Evolutionary conservation across 2,888 invertebrate genomes (phyloP).

Genomic region (Perizoma flavofasciatum): DNA sequence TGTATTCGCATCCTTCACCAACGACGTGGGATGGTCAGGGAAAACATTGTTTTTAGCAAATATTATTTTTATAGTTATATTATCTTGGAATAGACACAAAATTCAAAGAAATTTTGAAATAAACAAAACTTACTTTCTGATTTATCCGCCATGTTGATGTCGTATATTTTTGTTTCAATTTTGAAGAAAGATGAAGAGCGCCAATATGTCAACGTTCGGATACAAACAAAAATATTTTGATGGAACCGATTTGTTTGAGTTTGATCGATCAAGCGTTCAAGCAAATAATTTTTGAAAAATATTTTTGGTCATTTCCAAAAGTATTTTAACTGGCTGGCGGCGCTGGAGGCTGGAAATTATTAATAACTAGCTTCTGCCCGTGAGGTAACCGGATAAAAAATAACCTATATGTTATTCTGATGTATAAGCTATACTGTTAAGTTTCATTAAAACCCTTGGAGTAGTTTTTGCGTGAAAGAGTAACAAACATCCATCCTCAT

Average conservation of each 20-base stretch:
- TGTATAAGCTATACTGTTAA: no score
- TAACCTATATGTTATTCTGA: no score
- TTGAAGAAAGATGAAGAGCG: constrained; percentile 66
- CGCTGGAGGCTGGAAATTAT: no score
- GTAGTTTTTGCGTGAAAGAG: no score
- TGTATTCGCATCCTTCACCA: constrained; percentile 10
- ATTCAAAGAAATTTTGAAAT: constrained; percentile 7
- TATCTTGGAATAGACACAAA: not conserved
- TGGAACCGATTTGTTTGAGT: not conserved
- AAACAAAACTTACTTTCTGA: constrained; percentile 89
- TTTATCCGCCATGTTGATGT: constrained; percentile 92
- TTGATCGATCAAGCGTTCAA: not conserved
- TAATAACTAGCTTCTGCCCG: no score
- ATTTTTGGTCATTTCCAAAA: no score
- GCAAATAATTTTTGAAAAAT: not conserved
- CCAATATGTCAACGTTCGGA: constrained; percentile 51
- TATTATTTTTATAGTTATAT: constrained; percentile 3
- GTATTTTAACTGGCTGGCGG: no score
- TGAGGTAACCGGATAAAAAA: no score
- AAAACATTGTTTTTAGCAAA: constrained; percentile 1
- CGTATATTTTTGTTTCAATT: constrained; percentile 62
- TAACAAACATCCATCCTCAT: no score
- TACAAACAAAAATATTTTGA: constrained; percentile 1
- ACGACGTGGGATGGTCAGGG: constrained; percentile 7
- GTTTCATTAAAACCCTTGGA: no score